A percentile compares a stretch with the other conserved stretches of the same genome.
phyloP scores from a whole-genome alignment of 2,888 invertebrate genomes.

The Ectemnius cavifrons region DNA sequence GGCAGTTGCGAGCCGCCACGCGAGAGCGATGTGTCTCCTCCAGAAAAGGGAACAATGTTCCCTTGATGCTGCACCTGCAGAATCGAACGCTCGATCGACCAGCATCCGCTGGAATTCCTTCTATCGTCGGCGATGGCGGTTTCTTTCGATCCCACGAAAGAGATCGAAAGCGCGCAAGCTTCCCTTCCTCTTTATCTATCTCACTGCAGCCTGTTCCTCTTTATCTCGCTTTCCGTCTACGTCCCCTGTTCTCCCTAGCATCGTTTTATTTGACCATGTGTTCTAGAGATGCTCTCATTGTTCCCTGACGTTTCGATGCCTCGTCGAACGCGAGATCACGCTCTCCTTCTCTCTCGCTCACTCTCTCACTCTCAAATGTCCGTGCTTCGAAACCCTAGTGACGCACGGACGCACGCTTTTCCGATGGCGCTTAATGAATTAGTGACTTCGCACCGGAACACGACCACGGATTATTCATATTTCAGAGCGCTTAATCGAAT shows the following conservation, averaged over 20 bases:
- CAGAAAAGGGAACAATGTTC: constrained; percentile 14
- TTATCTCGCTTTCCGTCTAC: not conserved
- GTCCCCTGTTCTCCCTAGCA: constrained; percentile 15
- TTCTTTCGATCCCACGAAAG: not conserved
- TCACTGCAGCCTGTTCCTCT: not conserved
- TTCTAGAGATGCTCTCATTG: constrained; percentile 21
- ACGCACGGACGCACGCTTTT: not conserved
- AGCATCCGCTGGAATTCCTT: not conserved
- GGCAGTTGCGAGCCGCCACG: constrained; percentile 26
- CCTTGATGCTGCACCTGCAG: constrained; percentile 24
- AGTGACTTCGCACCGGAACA: no score
- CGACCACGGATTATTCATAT: no score
- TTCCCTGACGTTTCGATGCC: constrained; percentile 34
- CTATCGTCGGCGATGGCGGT: constrained; percentile 2
- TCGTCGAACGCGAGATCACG: constrained; percentile 28
- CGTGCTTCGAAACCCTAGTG: not conserved
- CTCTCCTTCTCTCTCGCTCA: not conserved
- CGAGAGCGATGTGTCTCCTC: constrained; percentile 19
- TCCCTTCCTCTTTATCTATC: no score
- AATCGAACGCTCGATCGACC: constrained; percentile 32
- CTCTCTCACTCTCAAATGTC: not conserved
- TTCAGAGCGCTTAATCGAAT: no score
- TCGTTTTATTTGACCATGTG: constrained; percentile 32
- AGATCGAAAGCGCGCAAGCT: no score
- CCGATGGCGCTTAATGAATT: no score